Evolutionary conservation across 30 jellyfish, hydroid and myxozoan genomes (phyloP), one percentile per base, ranked within the genome.

Genomic region (Turritopsis rubra): DNA sequence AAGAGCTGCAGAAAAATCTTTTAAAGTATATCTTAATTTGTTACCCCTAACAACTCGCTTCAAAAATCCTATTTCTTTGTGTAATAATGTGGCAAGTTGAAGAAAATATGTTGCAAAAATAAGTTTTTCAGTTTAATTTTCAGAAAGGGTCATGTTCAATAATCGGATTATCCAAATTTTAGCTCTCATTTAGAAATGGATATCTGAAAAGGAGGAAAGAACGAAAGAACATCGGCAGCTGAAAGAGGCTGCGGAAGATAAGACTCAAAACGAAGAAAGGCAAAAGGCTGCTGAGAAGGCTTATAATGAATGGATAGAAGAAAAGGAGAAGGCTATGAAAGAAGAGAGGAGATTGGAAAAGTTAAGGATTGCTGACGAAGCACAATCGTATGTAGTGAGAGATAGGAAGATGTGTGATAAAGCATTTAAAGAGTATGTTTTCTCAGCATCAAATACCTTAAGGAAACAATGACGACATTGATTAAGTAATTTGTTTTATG

Each of bases 1-100:
- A 53, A 79, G 72, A 25, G 96, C 89, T 19, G 99, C 99, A 65
- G 99, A 93, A 66, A 88, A 71, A 60, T 96, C 99, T n/a, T 93
- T 93, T 60, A 89, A 89, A 96, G 99, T 92, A 71, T 3, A 30
- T 13, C 65, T 24, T 52, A 22, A 25, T 22, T 7, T 79, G 7
- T 31, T 5, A 17, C 0, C 29, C 54, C 21, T n/a, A n/a, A n/a
- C n/a, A n/a, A n/a, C n/a, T n/a, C n/a, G n/a, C n/a, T n/a, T n/a
- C n/a, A n/a, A 41, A 13, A 3, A 13, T 41, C 60, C 60, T 41
- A 5, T 41, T 41, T 13, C 60, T 41, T 41, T 13, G 60, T 41
- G 60, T 41, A 41, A 41, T 41, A 41, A 41, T n/a, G n/a, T n/a
- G n/a, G n/a, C n/a, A 41, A 41, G 60, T 41, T 41, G 60, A 41